Percentiles rank a stretch among this genome's conserved stretches.
Evolutionary conservation across 2,888 invertebrate genomes (phyloP).

Genomic region (Melinaea marsaeus): DNA sequence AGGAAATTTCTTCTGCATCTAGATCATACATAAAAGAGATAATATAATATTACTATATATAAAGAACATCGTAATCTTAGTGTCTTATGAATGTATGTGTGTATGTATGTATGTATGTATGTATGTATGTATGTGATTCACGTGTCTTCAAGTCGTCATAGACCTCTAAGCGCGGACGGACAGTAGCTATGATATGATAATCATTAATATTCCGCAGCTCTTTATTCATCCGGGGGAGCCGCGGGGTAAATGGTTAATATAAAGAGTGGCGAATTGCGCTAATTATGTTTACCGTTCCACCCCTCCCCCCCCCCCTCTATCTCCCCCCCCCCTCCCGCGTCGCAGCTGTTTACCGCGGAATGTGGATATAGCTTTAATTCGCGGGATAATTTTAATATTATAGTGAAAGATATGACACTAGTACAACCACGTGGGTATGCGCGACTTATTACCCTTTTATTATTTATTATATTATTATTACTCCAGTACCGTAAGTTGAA

Average conservation of each 20-base stretch:
- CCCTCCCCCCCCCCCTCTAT: constrained; percentile 14
- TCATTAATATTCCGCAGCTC: constrained; percentile 19
- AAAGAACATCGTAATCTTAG: too few relatives aligned
- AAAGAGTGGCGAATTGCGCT: constrained; percentile 39
- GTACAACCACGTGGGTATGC: not conserved
- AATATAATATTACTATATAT: not conserved
- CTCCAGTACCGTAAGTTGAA: too few relatives aligned
- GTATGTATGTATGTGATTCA: not conserved
- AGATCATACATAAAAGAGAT: not conserved
- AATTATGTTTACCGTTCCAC: constrained; percentile 37
- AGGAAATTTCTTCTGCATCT: too few relatives aligned
- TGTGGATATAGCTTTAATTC: constrained; percentile 30
- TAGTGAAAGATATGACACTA: not conserved
- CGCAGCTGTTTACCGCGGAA: constrained; percentile 22
- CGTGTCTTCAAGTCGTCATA: not conserved
- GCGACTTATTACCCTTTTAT: not conserved
- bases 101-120: not conserved
- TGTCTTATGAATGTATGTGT: too few relatives aligned
- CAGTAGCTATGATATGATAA: constrained; percentile 1
- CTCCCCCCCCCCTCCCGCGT: constrained; percentile 10
- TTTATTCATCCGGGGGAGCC: constrained; percentile 28
- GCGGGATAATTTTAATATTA: constrained; percentile 23
- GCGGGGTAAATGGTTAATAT: constrained; percentile 35
- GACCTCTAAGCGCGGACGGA: not conserved
- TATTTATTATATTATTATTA: too few relatives aligned